These are phyloP conservation scores for Rafetus swinhoei DNA, from an alignment of 2,113 vertebrate genomes.

Conservation along the genomic window DNA sequence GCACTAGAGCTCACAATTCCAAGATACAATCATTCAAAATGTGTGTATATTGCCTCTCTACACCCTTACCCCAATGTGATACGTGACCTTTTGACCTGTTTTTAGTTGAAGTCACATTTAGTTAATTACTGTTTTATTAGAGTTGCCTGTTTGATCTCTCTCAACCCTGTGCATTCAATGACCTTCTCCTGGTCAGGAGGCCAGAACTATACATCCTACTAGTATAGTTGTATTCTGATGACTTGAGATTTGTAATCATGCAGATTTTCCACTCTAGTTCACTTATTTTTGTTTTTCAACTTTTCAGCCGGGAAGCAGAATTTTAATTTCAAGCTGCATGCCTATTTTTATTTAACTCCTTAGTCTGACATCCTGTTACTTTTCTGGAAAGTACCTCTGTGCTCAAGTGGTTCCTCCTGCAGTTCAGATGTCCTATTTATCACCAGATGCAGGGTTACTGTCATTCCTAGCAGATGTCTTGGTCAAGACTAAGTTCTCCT, in stretches of 20 bases:
- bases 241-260: neutral
- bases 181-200: neutral
- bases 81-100: neutral
- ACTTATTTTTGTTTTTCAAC: neutral
- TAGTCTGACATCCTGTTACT: conserved; percentile 38
- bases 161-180: neutral
- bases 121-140: neutral
- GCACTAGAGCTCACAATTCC: neutral
- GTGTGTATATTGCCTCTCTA: neutral
- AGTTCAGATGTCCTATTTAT: conserved; percentile 52
- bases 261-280: neutral
- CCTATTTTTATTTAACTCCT: conserved; percentile 57
- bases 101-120: neutral
- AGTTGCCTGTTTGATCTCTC: neutral
- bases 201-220: neutral
- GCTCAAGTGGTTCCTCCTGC: conserved; percentile 61
- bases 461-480: conserved; percentile 66
- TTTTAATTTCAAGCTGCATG: neutral
- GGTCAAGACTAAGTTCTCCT: conserved; percentile 49
- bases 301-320: neutral
- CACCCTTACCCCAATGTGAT: neutral
- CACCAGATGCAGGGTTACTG: conserved; percentile 59
- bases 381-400: conserved; percentile 71
- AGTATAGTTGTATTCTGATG: neutral
- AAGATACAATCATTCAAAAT: neutral